Percentiles rank a stretch among this genome's conserved stretches.
Evolutionary conservation across 2,888 invertebrate genomes (phyloP).

Genomic region (Drosophila melanosoma): DNA sequence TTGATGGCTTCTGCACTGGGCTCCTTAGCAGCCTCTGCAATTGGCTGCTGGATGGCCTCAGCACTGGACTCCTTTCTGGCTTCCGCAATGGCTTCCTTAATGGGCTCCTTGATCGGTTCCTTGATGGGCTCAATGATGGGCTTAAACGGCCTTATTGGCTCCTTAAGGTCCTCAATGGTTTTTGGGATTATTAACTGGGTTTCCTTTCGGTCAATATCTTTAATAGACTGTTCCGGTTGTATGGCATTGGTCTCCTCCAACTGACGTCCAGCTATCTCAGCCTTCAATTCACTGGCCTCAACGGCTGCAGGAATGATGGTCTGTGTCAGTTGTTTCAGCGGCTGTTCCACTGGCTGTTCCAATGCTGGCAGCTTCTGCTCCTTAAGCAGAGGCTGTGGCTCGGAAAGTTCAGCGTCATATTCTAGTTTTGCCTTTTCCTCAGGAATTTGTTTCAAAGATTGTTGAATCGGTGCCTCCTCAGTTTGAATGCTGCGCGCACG

Average conservation of each 20-base stretch:
- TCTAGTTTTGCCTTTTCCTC: slow-evolving; percentile 33
- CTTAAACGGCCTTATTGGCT: slow-evolving; percentile 9
- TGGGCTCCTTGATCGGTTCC: slow-evolving; percentile 51
- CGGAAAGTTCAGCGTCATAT: slow-evolving; percentile 17
- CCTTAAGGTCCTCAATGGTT: slow-evolving; percentile 23
- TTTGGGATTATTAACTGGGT: background rate
- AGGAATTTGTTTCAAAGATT: slow-evolving; percentile 32
- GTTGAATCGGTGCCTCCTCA: slow-evolving; percentile 45
- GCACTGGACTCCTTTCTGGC: slow-evolving; percentile 34
- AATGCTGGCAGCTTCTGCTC: slow-evolving; percentile 41
- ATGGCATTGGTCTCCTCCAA: slow-evolving; percentile 73
- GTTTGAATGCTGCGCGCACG: slow-evolving; percentile 79
- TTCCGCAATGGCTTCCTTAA: slow-evolving; percentile 38
- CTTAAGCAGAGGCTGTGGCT: slow-evolving; percentile 43
- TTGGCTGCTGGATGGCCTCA: slow-evolving; percentile 27
- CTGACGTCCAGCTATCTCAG: slow-evolving; percentile 67
- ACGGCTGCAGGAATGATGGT: slow-evolving; percentile 47
- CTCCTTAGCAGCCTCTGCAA: slow-evolving; percentile 22
- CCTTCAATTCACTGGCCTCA: slow-evolving; percentile 62
- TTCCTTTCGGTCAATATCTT: slow-evolving; percentile 35
- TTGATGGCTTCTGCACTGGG: slow-evolving; percentile 26
- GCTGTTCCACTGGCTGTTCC: slow-evolving; percentile 45
- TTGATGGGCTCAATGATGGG: slow-evolving; percentile 24
- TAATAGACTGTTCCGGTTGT: slow-evolving; percentile 57
- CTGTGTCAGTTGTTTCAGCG: slow-evolving; percentile 40